phyloP scores from a whole-genome alignment of 2,797 vertebrate species.

The Pantherophis alleghaniensis region DNA sequence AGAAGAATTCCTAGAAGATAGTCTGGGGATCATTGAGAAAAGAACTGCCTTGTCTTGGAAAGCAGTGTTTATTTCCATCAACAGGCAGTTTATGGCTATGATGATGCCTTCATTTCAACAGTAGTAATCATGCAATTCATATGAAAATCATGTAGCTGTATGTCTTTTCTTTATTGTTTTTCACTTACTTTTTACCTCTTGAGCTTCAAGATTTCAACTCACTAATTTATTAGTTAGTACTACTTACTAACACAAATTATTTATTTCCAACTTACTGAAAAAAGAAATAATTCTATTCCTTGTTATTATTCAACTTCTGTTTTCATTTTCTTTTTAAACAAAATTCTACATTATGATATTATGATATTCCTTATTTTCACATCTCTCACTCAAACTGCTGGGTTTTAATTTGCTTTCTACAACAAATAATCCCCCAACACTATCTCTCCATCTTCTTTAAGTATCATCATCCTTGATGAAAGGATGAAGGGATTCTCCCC shows the following conservation, averaged over 20 bases:
- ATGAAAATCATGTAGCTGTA: constrained; percentile 60
- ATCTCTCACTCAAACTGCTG: neutral
- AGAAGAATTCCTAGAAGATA: constrained; percentile 10
- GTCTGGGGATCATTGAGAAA: constrained; percentile 9
- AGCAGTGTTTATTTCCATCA: constrained; percentile 33
- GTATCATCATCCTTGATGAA: neutral
- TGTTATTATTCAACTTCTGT: neutral
- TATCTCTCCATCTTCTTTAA: neutral
- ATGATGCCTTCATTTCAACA: constrained; percentile 54
- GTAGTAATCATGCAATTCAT: constrained; percentile 59
- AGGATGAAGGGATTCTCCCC: neutral
- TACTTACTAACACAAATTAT: neutral
- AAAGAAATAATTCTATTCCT: neutral
- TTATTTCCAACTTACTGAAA: constrained; percentile 5
- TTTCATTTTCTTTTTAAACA: neutral
- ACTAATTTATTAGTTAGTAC: neutral
- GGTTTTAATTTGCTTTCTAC: neutral
- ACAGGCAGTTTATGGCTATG: neutral
- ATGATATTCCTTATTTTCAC: neutral
- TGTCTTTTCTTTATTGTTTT: constrained; percentile 56
- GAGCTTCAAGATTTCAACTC: constrained; percentile 11
- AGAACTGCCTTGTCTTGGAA: constrained; percentile 28
- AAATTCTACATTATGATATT: neutral
- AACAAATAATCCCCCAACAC: neutral
- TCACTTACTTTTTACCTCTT: constrained; percentile 40